phyloP scores from a whole-genome alignment of 2,888 invertebrate genomes.

The Trimorus sp. region DNA sequence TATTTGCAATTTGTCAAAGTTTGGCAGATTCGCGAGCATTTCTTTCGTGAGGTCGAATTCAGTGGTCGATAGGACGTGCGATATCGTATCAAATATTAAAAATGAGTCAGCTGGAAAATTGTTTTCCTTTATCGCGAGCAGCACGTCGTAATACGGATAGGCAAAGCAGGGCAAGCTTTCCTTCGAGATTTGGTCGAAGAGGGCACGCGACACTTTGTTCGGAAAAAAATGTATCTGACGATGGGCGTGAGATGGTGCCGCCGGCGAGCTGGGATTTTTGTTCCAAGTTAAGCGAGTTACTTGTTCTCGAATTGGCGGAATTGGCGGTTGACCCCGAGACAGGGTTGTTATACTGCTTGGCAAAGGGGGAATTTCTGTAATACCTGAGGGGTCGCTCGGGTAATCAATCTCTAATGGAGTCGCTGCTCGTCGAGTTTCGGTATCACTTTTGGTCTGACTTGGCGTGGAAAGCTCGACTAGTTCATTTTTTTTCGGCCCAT shows the following conservation, averaged over 20 bases:
- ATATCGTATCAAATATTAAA: too few species aligned
- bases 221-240: conserved; percentile 13
- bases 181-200: conserved; percentile 24
- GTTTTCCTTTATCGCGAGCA: too few species aligned
- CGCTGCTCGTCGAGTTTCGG: conserved; percentile 61
- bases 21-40: conserved; percentile 57
- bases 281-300: conserved; percentile 33
- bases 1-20: conserved; percentile 65
- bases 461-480: neutral
- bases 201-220: conserved; percentile 12
- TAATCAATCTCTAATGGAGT: conserved; percentile 69
- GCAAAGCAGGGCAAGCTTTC: neutral
- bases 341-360: conserved; percentile 56
- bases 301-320: conserved; percentile 61
- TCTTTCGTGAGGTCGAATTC: too few species aligned
- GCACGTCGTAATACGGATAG: too few species aligned
- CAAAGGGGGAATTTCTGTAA: conserved; percentile 69
- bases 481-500: conserved; percentile 15
- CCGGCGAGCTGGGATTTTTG: conserved; percentile 20
- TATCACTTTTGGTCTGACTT: conserved; percentile 37
- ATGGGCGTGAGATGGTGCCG: conserved; percentile 15
- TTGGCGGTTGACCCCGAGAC: conserved; percentile 56
- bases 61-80: too few species aligned
- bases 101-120: too few species aligned
- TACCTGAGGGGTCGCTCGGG: conserved; percentile 64